Evolutionary conservation across 2,797 vertebrate genomes (phyloP).

Genomic region (Myotis vivesi): DNA sequence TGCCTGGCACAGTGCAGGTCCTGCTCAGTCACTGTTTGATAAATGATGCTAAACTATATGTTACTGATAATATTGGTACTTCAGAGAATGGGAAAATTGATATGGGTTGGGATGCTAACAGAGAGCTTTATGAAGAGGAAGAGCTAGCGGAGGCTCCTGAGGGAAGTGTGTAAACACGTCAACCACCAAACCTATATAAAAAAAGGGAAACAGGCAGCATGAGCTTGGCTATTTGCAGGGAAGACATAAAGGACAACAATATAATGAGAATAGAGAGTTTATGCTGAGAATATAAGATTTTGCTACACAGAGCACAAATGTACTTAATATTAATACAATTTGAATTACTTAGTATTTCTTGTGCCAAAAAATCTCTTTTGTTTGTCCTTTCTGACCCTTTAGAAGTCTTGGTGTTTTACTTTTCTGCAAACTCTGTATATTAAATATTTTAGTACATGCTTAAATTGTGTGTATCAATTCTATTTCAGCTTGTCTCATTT

Average conservation of each 20-base stretch:
- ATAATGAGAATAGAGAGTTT: neutral
- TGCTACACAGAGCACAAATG: neutral
- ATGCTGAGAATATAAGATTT: neutral
- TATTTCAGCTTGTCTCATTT: constrained; percentile 27
- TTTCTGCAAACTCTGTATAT: constrained; percentile 60
- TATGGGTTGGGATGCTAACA: neutral
- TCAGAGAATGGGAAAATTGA: neutral
- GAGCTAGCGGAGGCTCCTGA: neutral
- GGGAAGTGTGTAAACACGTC: neutral
- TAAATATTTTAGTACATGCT: constrained; percentile 67
- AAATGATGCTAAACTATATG: neutral
- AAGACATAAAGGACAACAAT: neutral
- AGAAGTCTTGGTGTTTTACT: constrained; percentile 51
- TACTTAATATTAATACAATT: constrained; percentile 17
- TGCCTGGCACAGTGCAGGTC: neutral
- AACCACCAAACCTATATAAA: neutral
- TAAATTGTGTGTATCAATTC: constrained; percentile 9
- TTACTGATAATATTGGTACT: neutral
- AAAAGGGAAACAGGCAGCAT: neutral
- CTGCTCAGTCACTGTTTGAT: neutral
- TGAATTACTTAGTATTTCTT: constrained; percentile 42
- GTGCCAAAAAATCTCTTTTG: constrained; percentile 58
- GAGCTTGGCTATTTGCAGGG: neutral
- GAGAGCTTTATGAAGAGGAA: neutral
- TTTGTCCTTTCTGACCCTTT: constrained; percentile 43